phyloP scores from a whole-genome alignment of 2,113 vertebrate genomes.

The Merops nubicus region DNA sequence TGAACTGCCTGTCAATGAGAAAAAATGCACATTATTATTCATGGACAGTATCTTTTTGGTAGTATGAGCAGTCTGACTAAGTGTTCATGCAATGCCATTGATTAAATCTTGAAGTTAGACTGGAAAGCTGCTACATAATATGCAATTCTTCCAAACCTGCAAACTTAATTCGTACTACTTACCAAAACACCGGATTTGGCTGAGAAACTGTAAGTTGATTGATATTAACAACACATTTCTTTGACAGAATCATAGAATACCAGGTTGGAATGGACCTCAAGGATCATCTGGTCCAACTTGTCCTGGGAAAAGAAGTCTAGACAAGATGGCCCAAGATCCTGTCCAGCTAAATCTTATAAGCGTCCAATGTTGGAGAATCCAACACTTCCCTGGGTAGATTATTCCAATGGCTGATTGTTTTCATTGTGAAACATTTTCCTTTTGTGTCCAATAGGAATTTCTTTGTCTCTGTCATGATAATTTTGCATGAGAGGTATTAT shows the following conservation, averaged over 20 bases:
- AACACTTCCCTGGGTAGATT: background rate
- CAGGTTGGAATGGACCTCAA: background rate
- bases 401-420: background rate
- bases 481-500: background rate
- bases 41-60: background rate
- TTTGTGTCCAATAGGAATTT: background rate
- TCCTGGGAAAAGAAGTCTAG: background rate
- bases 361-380: background rate
- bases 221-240: background rate
- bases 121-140: background rate
- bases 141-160: background rate
- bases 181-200: background rate
- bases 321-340: background rate
- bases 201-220: background rate
- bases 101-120: background rate
- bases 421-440: background rate
- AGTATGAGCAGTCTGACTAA: background rate
- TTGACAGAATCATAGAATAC: background rate
- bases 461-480: background rate
- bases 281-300: background rate
- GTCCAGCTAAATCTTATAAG: background rate
- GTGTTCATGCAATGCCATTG: background rate
- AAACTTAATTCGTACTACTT: background rate
- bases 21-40: background rate
- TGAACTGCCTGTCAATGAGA: conserved; percentile 85